Base-by-base conservation (phyloP, 2,888 invertebrate genomes). In the Altica lythri region DNA sequence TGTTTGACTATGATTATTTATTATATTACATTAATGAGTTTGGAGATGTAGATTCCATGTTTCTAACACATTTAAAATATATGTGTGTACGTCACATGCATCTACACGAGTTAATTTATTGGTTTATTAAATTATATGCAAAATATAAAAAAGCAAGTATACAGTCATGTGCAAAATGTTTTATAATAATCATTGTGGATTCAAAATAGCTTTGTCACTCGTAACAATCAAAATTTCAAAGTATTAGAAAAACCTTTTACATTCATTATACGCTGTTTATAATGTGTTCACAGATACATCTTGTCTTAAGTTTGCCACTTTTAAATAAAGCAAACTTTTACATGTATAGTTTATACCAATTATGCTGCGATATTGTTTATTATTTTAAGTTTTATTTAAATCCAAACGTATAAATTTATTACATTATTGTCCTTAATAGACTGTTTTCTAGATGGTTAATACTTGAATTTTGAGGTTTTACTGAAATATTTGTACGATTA, bases 121-220 rank as follows among this genome's bases (percentile, higher is more conserved):
- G 19, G 25, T 48, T 40, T 47, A 52, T 34, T 49, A 68, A 70
- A 70, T 68, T 67, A 67, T 67, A 71, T 69, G 74, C 72, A 72
- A 75, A 74, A 73, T 73, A 73, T 74, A 72, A 70, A 72, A 74
- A 76, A 75, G 75, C 75, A 71, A 72, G 63, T 67, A 70, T 72
- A 74, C 73, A 75, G 72, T 72, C 72, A 71, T 72, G 74, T 74
- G 74, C 74, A 72, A 72, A 69, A 68, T 65, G 65, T 67, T 55
- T 67, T 56, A 64, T n/a, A 40, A 22, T 65, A 40, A 49, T 40
- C 55, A 57, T 60, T 59, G 52, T 64, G 54, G 32, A 49, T 49
- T 49, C 49, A 42, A 49, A 49, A 30, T 49, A 49, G 49, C 49
- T 49, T 48, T 49, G 49, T 60, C 59, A 51, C 53, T 51, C 44